Conservation (phyloP, 1,140 invertebrate species). For the Callitettix versicolor region DNA sequence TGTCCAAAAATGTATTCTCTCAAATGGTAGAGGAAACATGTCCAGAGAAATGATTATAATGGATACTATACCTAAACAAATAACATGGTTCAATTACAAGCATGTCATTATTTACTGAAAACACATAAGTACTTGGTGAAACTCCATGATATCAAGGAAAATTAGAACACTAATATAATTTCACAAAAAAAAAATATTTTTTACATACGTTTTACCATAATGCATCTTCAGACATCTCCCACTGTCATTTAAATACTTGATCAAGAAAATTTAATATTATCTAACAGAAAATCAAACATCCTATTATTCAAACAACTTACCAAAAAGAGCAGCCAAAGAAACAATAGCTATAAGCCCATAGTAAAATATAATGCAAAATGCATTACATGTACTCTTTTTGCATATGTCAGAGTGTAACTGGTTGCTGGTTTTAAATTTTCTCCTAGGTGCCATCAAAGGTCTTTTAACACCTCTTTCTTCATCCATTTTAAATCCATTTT, state of each 20-base stretch:
- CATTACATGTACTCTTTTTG: slow-evolving; percentile 40
- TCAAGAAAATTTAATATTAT: too few relatives aligned
- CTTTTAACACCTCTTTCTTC: slow-evolving; percentile 59
- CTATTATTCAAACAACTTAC: slow-evolving; percentile 26
- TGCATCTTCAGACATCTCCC: too few relatives aligned
- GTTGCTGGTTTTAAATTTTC: slow-evolving; percentile 38
- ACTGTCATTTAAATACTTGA: too few relatives aligned
- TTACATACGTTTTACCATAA: too few relatives aligned
- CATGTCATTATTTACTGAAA: too few relatives aligned
- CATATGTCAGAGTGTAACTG: slow-evolving; percentile 35
- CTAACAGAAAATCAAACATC: too few relatives aligned
- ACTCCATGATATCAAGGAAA: too few relatives aligned
- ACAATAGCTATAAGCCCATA: slow-evolving; percentile 42
- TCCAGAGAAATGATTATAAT: slow-evolving; percentile 54
- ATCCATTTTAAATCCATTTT: slow-evolving; percentile 46
- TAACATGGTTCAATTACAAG: slow-evolving; percentile 17
- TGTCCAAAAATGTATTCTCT: slow-evolving; percentile 44
- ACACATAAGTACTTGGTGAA: too few relatives aligned
- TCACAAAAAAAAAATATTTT: too few relatives aligned
- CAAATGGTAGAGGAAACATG: slow-evolving; percentile 48
- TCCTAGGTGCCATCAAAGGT: slow-evolving; percentile 60
- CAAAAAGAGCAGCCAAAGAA: slow-evolving; percentile 10
- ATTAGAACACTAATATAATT: too few relatives aligned
- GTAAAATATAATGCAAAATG: slow-evolving; percentile 47
- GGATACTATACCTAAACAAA: slow-evolving; percentile 42